Evolutionary conservation across 2,888 invertebrate species (phyloP).

Genomic region (Agriotes lineatus): DNA sequence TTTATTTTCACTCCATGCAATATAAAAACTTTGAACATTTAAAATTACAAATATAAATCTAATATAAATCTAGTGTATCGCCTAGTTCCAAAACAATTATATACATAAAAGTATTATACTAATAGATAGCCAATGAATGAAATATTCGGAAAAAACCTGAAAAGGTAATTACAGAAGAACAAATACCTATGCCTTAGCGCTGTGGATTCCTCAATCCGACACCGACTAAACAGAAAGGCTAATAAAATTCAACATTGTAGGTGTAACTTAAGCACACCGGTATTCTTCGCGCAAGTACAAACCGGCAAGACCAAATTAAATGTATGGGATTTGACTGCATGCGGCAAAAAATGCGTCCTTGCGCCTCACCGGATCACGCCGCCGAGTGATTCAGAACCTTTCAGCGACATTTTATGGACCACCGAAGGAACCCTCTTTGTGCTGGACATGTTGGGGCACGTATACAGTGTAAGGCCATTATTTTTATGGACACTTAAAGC

Average conservation of each 20-base stretch:
- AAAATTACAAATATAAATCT: too few species aligned
- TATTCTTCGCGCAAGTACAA: constrained; percentile 57
- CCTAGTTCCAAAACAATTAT: too few species aligned
- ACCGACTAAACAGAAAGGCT: too few species aligned
- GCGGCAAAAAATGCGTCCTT: constrained; percentile 59
- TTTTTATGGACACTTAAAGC: constrained; percentile 13
- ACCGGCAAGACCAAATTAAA: constrained; percentile 50
- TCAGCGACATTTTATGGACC: constrained; percentile 58
- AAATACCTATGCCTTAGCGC: too few species aligned
- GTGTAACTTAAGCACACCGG: constrained; percentile 56
- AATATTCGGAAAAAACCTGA: too few species aligned
- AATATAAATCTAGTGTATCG: too few species aligned
- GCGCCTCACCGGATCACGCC: constrained; percentile 53
- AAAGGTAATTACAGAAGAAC: too few species aligned
- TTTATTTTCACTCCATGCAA: too few species aligned
- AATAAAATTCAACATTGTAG: constrained; percentile 46
- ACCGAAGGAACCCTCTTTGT: constrained; percentile 58
- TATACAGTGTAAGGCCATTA: constrained; percentile 57
- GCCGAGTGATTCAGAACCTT: constrained; percentile 48
- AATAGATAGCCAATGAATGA: too few species aligned
- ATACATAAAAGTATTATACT: too few species aligned
- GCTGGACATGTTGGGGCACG: constrained; percentile 56
- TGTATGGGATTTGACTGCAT: constrained; percentile 61
- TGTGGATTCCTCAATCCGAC: too few species aligned
- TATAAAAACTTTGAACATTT: too few species aligned